Conservation (phyloP, 2,888 invertebrate genomes). For the Lasioglossum leucozonium region DNA sequence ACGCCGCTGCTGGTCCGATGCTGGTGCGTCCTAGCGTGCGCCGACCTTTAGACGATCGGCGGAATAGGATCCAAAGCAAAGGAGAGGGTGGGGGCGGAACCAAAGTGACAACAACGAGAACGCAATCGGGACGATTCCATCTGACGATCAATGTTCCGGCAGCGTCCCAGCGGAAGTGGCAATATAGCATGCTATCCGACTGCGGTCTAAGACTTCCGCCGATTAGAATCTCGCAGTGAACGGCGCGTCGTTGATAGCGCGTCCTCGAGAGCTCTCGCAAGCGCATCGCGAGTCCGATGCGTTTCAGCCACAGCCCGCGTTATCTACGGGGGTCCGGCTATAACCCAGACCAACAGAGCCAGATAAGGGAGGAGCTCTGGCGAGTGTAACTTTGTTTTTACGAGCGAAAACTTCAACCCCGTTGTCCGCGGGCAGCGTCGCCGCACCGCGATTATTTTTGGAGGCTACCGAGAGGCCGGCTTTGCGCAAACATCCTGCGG, state of each 20-base stretch:
- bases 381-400: constrained; percentile 75
- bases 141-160: not conserved
- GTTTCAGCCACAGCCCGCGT: constrained; percentile 20
- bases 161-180: not conserved
- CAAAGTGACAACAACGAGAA: not conserved
- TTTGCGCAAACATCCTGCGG: constrained; percentile 75
- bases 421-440: constrained; percentile 56
- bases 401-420: constrained; percentile 69
- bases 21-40: too few relatives aligned
- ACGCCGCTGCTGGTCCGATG: too few relatives aligned
- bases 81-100: too few relatives aligned
- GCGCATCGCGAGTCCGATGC: constrained; percentile 28
- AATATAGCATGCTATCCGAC: constrained; percentile 37
- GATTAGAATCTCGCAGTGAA: constrained; percentile 41
- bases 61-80: not conserved
- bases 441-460: constrained; percentile 75
- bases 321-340: constrained; percentile 49
- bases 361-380: constrained; percentile 73
- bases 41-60: too few relatives aligned
- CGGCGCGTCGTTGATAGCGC: constrained; percentile 1
- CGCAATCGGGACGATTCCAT: constrained; percentile 12
- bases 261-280: constrained; percentile 4
- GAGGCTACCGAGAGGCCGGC: constrained; percentile 37
- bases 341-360: constrained; percentile 56
- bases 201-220: constrained; percentile 34